Evolutionary conservation across 2,113 vertebrate species (phyloP).

Genomic region (Mohoua ochrocephala): DNA sequence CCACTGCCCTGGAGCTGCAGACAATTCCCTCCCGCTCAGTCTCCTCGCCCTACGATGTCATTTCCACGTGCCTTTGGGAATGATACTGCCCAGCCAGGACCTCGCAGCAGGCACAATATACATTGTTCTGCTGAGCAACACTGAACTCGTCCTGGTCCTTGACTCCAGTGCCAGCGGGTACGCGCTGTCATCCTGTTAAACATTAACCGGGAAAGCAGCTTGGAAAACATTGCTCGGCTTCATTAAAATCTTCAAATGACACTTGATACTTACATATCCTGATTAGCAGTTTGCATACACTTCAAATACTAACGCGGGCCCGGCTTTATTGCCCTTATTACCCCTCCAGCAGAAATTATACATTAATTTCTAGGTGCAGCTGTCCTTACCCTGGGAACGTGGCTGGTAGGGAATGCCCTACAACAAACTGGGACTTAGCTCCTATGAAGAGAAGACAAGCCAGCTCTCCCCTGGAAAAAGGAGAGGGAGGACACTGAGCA

Average conservation of each 20-base stretch:
- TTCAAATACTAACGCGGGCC: neutral
- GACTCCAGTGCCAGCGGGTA: neutral
- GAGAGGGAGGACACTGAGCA: neutral
- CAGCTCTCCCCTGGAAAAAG: neutral
- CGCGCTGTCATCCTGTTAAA: neutral
- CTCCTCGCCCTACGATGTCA: accelerated
- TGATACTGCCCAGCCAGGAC: neutral
- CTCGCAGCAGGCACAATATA: neutral
- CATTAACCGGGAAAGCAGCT: neutral
- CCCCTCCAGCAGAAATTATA: neutral
- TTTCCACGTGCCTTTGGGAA: neutral
- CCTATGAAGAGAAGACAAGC: neutral
- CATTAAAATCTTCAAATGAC: neutral
- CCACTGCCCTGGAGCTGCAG: neutral
- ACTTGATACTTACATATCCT: neutral
- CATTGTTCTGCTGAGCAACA: neutral
- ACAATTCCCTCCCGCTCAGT: accelerated
- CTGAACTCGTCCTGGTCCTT: neutral
- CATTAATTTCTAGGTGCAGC: neutral
- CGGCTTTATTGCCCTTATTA: neutral
- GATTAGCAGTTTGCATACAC: neutral
- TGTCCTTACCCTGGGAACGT: neutral
- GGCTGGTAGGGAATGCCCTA: neutral
- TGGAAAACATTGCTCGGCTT: neutral
- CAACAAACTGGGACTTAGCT: neutral